Evolutionary conservation across 2,113 vertebrate genomes (phyloP).

Genomic region (Rhinogobius similis): DNA sequence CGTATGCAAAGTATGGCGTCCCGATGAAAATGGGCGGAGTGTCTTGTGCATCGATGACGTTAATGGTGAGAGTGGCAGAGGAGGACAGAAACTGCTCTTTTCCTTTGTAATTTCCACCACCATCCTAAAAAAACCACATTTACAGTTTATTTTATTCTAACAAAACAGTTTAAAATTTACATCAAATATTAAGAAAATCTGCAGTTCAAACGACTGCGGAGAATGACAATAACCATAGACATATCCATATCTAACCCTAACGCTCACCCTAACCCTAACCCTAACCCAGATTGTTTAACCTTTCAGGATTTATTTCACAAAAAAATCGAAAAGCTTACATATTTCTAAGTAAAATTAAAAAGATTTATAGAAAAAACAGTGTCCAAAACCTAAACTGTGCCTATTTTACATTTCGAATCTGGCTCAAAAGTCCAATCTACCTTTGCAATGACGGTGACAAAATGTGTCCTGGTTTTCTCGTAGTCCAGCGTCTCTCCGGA

Average conservation of each 20-base stretch:
- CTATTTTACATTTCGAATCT: not conserved
- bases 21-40: conserved; percentile 88
- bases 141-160: not conserved
- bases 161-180: too few relatives aligned
- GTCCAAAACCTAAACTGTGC: too few relatives aligned
- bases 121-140: conserved; percentile 79
- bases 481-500: conserved; percentile 84
- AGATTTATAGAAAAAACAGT: too few relatives aligned
- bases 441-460: conserved; percentile 87
- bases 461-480: conserved; percentile 87
- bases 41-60: conserved; percentile 91
- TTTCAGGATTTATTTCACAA: too few relatives aligned
- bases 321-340: too few relatives aligned
- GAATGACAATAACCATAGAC: too few relatives aligned
- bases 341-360: too few relatives aligned
- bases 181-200: too few relatives aligned
- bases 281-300: too few relatives aligned
- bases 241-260: too few relatives aligned
- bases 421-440: conserved; percentile 60
- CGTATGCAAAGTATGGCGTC: conserved; percentile 90
- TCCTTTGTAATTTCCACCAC: conserved; percentile 88
- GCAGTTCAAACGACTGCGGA: not conserved
- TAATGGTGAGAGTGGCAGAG: conserved; percentile 87
- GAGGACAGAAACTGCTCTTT: conserved; percentile 86
- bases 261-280: too few relatives aligned